These are phyloP conservation scores for Holacanthella duospinosa DNA, from an alignment of 2,888 invertebrate species.

Conservation along the genomic window DNA sequence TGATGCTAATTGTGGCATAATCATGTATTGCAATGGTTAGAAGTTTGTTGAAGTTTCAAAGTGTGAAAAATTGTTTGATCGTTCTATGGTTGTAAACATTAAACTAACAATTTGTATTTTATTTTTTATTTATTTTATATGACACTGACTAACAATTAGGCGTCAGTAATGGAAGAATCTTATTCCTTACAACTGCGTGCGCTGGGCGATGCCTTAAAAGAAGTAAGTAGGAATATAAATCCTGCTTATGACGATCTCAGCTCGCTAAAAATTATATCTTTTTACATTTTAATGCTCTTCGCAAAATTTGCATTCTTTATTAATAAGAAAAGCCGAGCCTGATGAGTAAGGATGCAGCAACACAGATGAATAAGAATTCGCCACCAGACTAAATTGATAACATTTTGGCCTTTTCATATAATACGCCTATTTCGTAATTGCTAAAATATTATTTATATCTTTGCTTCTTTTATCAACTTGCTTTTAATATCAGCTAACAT, in stretches of 20 bases:
- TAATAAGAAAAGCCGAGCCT: no score
- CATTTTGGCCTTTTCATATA: no score
- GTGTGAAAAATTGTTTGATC: not conserved
- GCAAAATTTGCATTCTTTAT: no score
- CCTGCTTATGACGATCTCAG: no score
- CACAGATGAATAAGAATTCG: no score
- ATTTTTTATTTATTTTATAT: conserved; percentile 20
- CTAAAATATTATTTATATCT: not conserved
- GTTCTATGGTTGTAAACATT: not conserved
- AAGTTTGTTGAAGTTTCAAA: not conserved
- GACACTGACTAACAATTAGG: conserved; percentile 27
- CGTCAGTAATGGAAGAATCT: conserved; percentile 40
- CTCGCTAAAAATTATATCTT: no score
- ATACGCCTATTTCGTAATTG: not conserved
- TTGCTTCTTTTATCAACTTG: not conserved
- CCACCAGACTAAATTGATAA: no score
- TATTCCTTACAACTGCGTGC: conserved; percentile 39
- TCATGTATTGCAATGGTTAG: not conserved
- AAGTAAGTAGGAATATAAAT: conserved; percentile 38
- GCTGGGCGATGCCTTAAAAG: conserved; percentile 39
- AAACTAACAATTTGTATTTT: conserved; percentile 9
- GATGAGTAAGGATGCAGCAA: no score
- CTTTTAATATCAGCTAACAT: not conserved
- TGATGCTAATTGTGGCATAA: no score
- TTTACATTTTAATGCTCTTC: no score